Evolutionary conservation across 2,113 vertebrate genomes (phyloP), one percentile per base, ranked within the genome.

Genomic region (Panthera uncia): DNA sequence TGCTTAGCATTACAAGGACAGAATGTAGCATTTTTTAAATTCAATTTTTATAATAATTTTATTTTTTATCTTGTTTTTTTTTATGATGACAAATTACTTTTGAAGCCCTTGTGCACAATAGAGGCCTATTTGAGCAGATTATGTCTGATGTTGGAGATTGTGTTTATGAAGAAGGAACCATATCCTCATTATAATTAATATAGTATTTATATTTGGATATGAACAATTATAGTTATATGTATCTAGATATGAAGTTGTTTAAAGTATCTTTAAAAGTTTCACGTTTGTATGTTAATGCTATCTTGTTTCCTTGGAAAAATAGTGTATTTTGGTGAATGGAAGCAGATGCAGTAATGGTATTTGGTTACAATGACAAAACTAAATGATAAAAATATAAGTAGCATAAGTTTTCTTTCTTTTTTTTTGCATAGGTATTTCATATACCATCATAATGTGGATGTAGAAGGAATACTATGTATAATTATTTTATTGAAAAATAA

Each of bases 281-380:
- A 48, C 21, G 38, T 79, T 90, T 57, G 3, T 21, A 27, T 12
- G 0, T 15, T 69, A 31, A 50, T 79, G 36, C 45, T 89, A 36
- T 61, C 33, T 21, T 0, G 65, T 95, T 97, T 97, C 89, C 63
- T 95, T 78, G 57, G 94, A 83, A 96, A 78, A 94, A 95, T 23
- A 31, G 19, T 71, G 63, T 10, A 84, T 97, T 91, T 36, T 91
- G 83, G 25, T 13, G 48, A 63, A 4, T 3, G n/a, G 81, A 86
- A 73, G 65, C 16, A 38, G 68, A 57, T 69, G 1, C 11, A 48
- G n/a, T 36, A 18, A 7, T 23, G 80, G 11, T 29, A 52, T 81
- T 95, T 38, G 50, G 41, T 52, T 69, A 55, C 65, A 14, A 71
- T 19, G 61, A 15, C 61, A 13, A 33, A 92, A 45, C 21, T 21